Evolutionary conservation across 2,797 vertebrate species (phyloP).

Genomic region (Enteromius anoplus): DNA sequence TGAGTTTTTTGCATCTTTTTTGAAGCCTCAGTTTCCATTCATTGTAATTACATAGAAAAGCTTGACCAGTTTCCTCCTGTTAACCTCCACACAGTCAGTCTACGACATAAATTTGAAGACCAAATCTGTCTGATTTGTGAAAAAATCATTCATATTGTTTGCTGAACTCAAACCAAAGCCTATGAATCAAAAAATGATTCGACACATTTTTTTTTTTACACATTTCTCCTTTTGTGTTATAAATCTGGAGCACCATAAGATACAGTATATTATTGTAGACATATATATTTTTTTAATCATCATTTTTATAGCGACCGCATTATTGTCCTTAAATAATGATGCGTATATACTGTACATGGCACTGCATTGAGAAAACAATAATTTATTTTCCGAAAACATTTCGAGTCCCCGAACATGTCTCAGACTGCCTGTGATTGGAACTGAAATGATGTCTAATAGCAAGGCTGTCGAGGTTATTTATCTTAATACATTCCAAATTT

Average conservation of each 20-base stretch:
- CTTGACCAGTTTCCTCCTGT: not conserved
- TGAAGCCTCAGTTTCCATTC: not conserved
- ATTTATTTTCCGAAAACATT: not conserved
- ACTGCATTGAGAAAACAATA: not conserved
- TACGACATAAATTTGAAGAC: not conserved
- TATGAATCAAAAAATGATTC: not conserved
- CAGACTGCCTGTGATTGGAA: conserved; percentile 16
- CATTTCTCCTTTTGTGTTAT: not conserved
- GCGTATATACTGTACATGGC: not conserved
- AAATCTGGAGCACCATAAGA: not conserved
- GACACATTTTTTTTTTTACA: no score
- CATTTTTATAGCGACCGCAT: conserved; percentile 17
- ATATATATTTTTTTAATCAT: no score
- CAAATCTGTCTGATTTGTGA: not conserved
- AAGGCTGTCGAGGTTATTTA: conserved; percentile 8
- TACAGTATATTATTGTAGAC: no score
- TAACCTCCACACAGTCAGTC: not conserved
- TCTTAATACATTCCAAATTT: not conserved
- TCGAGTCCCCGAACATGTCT: not conserved
- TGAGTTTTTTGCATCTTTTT: not conserved
- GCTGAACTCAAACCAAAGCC: not conserved
- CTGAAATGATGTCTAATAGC: conserved; percentile 10
- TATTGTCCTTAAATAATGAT: not conserved
- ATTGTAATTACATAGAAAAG: not conserved
- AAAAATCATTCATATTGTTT: not conserved